Base-by-base conservation (phyloP, 2,113 vertebrate species). In the Dicrurus megarhynchus region DNA sequence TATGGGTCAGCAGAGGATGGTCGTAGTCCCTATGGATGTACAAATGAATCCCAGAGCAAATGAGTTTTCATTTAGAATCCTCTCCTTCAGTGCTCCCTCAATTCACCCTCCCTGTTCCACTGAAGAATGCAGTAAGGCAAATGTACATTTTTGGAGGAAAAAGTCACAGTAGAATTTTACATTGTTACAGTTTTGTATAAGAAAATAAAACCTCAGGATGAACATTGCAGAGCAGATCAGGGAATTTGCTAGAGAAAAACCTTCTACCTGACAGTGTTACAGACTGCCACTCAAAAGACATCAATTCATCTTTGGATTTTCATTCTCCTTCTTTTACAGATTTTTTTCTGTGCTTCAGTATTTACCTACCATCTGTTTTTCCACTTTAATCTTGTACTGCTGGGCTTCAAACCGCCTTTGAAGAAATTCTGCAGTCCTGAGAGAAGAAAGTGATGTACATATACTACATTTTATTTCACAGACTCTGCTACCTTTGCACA, bases 311-410 rank as follows among this genome's bases (percentile, higher is more conserved):
- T 83, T 70, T 59, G 76, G 39, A 53, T 80, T 93, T 87, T 55
- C 50, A 56, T 55, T 87, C 35, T 46, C 22, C 60, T 85, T 23
- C 33, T 69, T 61, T 64, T 59, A 41, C 47, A 67, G 39, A 91
- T 42, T 78, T 70, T 24, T 39, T 90, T 49, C 41, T 23, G 10
- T 82, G 35, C 52, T 79, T 80, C 44, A 33, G 4, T 78, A 68
- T 92, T 95, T 77, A 95, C 98, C 97, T 90, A 99, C 99, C 98
- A 99, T 96, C 84, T 99, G 99, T 89, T 99, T 99, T 97, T 99
- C 98, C 65, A 98, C 99, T 97, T 99, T 98, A 95, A 99, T 92
- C 92, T 99, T 99, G 97, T 99, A 99, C 87, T 98, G 98, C 77
- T 98, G 98, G 61, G 99, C 99, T 93, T 99, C 98, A 22, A 97